Conservation (phyloP, 2,888 invertebrate species). For the Punctoribates punctum region DNA sequence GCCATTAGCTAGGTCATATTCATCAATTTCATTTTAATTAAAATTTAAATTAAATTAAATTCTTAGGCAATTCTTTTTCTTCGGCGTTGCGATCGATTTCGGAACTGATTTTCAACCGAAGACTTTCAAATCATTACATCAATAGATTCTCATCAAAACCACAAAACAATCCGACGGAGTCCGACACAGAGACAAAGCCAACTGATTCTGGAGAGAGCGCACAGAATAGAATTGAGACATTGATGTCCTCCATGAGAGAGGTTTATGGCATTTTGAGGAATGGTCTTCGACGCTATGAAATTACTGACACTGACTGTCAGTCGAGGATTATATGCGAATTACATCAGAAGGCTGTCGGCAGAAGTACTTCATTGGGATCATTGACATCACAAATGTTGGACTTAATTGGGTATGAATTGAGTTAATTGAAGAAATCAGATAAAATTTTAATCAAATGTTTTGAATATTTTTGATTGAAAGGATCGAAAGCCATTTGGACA, state of each 20-base stretch:
- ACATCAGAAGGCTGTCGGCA: slow-evolving; percentile 43
- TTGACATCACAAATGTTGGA: slow-evolving; percentile 37
- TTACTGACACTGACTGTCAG: slow-evolving; percentile 47
- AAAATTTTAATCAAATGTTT: not conserved
- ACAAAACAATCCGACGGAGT: not conserved
- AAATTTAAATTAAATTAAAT: too few relatives aligned
- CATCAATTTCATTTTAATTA: too few relatives aligned
- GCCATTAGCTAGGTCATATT: too few relatives aligned
- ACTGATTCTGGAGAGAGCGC: slow-evolving; percentile 22
- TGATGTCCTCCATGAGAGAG: slow-evolving; percentile 35
- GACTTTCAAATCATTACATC: not conserved
- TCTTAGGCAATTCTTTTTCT: not conserved
- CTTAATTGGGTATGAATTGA: slow-evolving; percentile 34
- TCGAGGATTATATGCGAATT: slow-evolving; percentile 47
- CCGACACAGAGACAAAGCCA: not conserved
- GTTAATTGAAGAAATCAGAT: not conserved
- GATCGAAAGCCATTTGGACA: slow-evolving; percentile 38
- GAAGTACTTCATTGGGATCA: slow-evolving; percentile 36
- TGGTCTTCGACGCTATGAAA: slow-evolving; percentile 44
- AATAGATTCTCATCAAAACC: not conserved
- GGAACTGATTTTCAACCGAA: slow-evolving; percentile 20
- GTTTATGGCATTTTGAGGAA: slow-evolving; percentile 40
- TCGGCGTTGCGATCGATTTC: slow-evolving; percentile 31
- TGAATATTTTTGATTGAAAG: slow-evolving; percentile 24
- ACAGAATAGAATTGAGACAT: slow-evolving; percentile 18